These are phyloP conservation scores for Lysandra coridon DNA, from an alignment of 2,888 invertebrate species.

Conservation along the genomic window DNA sequence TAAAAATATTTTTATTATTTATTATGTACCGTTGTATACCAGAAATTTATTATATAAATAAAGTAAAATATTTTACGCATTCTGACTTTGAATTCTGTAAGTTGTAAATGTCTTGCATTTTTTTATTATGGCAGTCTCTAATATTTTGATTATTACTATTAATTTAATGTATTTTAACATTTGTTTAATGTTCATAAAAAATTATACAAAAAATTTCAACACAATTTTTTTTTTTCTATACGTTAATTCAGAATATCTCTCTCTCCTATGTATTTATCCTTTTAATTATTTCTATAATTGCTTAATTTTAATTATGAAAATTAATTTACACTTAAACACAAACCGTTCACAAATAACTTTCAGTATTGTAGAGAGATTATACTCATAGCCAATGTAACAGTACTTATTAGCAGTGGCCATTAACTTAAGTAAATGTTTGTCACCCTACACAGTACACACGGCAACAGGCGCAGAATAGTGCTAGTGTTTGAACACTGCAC, in stretches of 20 bases:
- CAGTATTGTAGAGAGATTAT: conserved; percentile 20
- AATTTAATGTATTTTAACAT: too few species aligned
- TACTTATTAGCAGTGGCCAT: conserved; percentile 13
- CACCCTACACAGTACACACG: conserved; percentile 8
- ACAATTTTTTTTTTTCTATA: too few species aligned
- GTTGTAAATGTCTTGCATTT: too few species aligned
- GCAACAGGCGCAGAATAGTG: conserved; percentile 18
- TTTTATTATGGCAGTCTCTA: too few species aligned
- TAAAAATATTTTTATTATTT: not conserved
- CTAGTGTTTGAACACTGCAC: conserved; percentile 14
- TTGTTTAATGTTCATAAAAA: too few species aligned
- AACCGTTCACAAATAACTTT: not conserved
- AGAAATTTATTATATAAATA: too few species aligned
- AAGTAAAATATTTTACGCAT: too few species aligned
- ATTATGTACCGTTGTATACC: not conserved
- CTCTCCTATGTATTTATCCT: not conserved
- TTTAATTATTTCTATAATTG: not conserved
- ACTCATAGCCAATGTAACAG: conserved; percentile 10
- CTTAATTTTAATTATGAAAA: not conserved
- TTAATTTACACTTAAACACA: not conserved
- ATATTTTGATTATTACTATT: too few species aligned
- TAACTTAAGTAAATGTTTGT: conserved; percentile 21
- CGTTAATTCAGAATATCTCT: not conserved
- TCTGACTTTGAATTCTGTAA: too few species aligned
- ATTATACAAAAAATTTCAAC: too few species aligned